phyloP scores from a whole-genome alignment of 2,113 vertebrate genomes.

The Dicerorhinus sumatrensis region DNA sequence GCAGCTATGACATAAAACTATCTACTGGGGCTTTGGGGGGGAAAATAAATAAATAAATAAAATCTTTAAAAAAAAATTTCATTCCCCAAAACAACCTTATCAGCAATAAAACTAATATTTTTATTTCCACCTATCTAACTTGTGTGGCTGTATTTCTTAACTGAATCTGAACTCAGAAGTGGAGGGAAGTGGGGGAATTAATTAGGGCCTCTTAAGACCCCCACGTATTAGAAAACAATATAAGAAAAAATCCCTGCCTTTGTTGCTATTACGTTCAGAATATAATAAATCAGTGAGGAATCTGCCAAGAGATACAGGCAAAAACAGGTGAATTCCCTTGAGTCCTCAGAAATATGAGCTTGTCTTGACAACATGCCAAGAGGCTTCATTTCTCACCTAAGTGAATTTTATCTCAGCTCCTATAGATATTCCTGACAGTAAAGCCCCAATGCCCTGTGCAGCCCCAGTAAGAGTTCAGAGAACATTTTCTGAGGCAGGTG shows the following conservation, averaged over 20 bases:
- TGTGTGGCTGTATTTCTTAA: background rate
- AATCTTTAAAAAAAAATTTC: background rate
- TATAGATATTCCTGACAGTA: background rate
- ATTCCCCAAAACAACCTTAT: background rate
- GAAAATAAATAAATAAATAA: no score
- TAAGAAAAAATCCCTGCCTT: background rate
- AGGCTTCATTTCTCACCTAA: constrained; percentile 33
- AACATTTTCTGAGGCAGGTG: background rate
- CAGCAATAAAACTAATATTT: background rate
- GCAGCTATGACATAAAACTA: no score
- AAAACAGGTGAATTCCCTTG: constrained; percentile 19
- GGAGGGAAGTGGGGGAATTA: background rate
- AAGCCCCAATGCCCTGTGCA: background rate
- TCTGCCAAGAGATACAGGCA: constrained; percentile 15
- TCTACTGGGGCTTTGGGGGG: no score
- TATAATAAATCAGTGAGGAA: constrained; percentile 5
- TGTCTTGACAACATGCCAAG: constrained; percentile 14
- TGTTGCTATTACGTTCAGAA: background rate
- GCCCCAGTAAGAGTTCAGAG: background rate
- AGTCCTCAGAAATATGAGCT: constrained; percentile 41
- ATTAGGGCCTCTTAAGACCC: background rate
- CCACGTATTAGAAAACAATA: background rate
- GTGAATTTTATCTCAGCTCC: background rate
- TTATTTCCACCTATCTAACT: background rate
- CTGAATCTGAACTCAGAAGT: constrained; percentile 45